These are phyloP conservation scores for Caenorhabditis doughertyi DNA, from an alignment of 2,888 invertebrate genomes.

Conservation along the genomic window DNA sequence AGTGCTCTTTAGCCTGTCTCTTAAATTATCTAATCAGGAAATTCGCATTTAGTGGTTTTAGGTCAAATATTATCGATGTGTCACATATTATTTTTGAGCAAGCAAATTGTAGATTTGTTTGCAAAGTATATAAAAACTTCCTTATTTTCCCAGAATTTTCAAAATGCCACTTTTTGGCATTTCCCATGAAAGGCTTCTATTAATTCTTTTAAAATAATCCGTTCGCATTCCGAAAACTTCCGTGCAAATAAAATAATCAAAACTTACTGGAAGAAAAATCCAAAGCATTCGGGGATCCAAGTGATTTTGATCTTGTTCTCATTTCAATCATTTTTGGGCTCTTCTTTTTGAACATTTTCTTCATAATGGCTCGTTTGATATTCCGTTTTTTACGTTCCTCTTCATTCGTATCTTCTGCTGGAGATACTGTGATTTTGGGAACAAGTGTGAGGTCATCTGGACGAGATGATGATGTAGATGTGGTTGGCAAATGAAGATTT, in stretches of 20 bases:
- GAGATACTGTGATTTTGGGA: slow-evolving; percentile 34
- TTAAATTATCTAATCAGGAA: slow-evolving; percentile 23
- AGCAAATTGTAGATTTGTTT: too few species aligned
- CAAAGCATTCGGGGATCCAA: slow-evolving; percentile 23
- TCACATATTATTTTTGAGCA: not conserved
- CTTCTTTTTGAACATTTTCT: slow-evolving; percentile 57
- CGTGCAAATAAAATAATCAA: too few species aligned
- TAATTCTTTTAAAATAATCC: not conserved
- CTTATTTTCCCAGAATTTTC: too few species aligned
- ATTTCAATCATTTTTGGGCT: slow-evolving; percentile 17
- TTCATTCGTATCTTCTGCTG: slow-evolving; percentile 31
- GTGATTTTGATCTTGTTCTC: slow-evolving; percentile 40
- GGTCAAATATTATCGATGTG: not conserved
- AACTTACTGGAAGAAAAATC: not conserved
- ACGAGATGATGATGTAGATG: slow-evolving; percentile 9
- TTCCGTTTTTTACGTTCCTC: slow-evolving; percentile 38
- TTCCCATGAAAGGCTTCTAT: not conserved
- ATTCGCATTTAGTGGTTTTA: slow-evolving; percentile 4
- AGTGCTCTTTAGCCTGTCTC: slow-evolving; percentile 11
- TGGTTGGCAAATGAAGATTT: slow-evolving; percentile 29
- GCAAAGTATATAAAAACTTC: too few species aligned
- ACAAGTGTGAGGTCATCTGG: slow-evolving; percentile 19
- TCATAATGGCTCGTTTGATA: slow-evolving; percentile 40
- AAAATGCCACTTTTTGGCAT: slow-evolving; percentile 1
- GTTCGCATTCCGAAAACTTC: too few species aligned